A percentile compares a stretch with the other conserved stretches of the same genome.
phyloP scores from a whole-genome alignment of 2,888 invertebrate species.

The Podotricha telesiphe region DNA sequence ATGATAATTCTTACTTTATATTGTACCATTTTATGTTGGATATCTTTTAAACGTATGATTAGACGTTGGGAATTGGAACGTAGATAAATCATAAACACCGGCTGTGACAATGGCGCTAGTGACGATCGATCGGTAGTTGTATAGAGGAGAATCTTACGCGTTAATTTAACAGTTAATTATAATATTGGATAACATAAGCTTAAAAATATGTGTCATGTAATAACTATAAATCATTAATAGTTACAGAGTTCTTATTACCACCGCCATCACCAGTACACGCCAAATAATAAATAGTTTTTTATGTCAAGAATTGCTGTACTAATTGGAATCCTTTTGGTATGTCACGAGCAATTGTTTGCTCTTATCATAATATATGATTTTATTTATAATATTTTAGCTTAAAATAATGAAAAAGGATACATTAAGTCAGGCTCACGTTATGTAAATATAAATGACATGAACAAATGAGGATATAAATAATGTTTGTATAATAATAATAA shows the following conservation, averaged over 20 bases:
- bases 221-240: background rate
- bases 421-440: background rate
- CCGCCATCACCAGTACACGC: background rate
- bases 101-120: conserved; percentile 41
- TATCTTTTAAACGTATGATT: background rate
- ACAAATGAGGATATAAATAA: background rate
- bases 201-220: background rate
- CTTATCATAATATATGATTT: conserved; percentile 21
- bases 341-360: conserved; percentile 36
- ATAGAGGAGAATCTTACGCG: conserved; percentile 24
- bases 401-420: background rate
- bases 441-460: background rate
- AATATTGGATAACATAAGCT: background rate
- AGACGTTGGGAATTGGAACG: background rate
- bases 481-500: background rate
- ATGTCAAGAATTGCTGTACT: conserved; percentile 26
- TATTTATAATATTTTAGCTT: conserved; percentile 9
- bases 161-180: conserved; percentile 17
- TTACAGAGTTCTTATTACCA: background rate
- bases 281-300: background rate
- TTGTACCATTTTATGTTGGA: background rate
- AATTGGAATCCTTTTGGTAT: conserved; percentile 40
- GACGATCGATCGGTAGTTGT: conserved; percentile 41
- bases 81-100: conserved; percentile 34
- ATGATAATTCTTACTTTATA: background rate